Base-by-base conservation (phyloP, 2,113 vertebrate species). In the Maccullochella peelii region DNA sequence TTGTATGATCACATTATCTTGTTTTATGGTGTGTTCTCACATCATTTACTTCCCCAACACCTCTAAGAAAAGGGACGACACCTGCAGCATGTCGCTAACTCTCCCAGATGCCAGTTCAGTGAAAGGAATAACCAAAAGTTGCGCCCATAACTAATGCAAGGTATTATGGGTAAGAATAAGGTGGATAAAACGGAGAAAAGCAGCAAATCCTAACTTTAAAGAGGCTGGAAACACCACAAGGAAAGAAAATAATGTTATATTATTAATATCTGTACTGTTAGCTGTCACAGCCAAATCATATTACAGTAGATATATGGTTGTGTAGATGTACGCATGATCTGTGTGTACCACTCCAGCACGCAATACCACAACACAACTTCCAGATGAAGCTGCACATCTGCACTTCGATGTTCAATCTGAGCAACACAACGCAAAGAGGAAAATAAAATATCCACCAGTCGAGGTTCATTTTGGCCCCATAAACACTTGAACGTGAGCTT, bases 311-410 rank as follows among this genome's bases (percentile, higher is more conserved):
- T 25, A 11, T 16, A 20, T 23, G 11, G 5, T 4, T 27, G 1
- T 4, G 5, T 18, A 27, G 61, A 65, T 40, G 5, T n/a, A 16
- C 44, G 14, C 65, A 61, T 23, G 10, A 40, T 21, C 23, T 21
- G 10, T 12, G 20, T 42, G n/a, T 6, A 1, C 25, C 78, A 18
- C 44, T 20, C 42, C 27, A 66, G 12, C 21, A 44, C 7, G 2
- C 8, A 63, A 2, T 15, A 7, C 16, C 16, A 52, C 16, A 62
- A 33, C 62, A 44, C 30, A 36, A 33, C 38, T 0, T 77, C 47
- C 57, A 58, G 40, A 71, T 47, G 33, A 40, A 55, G 21, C 58
- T 30, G 16, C 73, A 69, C 71, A 58, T 70, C 25, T 78, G 74
- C 14, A 23, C 20, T 77, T 70, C 38, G 12, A 40, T 71, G 9